These are phyloP conservation scores for Gymnarchus niloticus DNA, from an alignment of 2,113 vertebrate species.

Conservation along the genomic window DNA sequence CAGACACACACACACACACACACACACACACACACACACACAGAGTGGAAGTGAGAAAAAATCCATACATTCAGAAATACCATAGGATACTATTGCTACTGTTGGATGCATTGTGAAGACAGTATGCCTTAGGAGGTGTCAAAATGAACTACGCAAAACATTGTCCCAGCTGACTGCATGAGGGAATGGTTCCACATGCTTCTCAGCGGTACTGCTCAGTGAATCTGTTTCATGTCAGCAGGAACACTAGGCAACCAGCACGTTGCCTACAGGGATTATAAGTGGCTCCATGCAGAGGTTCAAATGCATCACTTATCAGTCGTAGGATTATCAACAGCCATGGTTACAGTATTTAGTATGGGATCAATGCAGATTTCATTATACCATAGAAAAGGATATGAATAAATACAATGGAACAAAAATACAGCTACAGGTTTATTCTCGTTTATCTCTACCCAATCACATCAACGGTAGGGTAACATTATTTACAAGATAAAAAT, in stretches of 20 bases:
- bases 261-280: background rate
- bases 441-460: background rate
- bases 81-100: background rate
- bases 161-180: conserved; percentile 7
- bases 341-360: background rate
- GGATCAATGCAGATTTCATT: background rate
- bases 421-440: background rate
- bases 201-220: background rate
- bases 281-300: background rate
- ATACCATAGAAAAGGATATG: background rate
- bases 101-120: background rate
- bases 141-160: background rate
- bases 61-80: background rate
- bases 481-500: background rate
- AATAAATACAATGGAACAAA: background rate
- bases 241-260: background rate
- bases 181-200: background rate
- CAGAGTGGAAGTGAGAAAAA: too few relatives aligned
- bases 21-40: too few relatives aligned
- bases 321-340: background rate
- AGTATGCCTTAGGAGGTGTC: background rate
- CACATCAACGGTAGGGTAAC: background rate
- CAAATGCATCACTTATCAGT: background rate
- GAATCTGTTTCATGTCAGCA: background rate
- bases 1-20: too few relatives aligned